phyloP scores from a whole-genome alignment of 2,113 vertebrate genomes.

The Phalacrocorax aristotelis region DNA sequence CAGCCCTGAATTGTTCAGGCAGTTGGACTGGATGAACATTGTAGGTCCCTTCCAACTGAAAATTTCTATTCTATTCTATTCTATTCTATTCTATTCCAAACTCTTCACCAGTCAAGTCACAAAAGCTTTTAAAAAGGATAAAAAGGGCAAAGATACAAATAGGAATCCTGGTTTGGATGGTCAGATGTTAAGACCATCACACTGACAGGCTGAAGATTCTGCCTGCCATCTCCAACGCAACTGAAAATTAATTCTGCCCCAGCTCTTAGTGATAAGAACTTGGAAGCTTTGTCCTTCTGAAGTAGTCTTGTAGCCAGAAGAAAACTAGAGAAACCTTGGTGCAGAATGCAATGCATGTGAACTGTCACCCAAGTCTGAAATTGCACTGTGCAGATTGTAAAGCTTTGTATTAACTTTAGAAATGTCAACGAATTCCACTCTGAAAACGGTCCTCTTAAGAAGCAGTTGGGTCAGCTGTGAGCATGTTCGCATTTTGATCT shows the following conservation, averaged over 20 bases:
- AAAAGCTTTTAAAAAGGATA: not conserved
- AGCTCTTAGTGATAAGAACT: not conserved
- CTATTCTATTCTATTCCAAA: not conserved
- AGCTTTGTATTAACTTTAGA: not conserved
- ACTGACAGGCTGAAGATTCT: not conserved
- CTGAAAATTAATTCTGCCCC: conserved; percentile 6
- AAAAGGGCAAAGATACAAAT: not conserved
- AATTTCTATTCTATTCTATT: not conserved
- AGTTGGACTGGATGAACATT: not conserved
- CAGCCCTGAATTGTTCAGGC: not conserved
- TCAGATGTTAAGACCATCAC: not conserved
- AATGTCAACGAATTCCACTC: not conserved
- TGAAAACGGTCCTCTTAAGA: not conserved
- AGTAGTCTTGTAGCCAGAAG: not conserved
- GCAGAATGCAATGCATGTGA: not conserved
- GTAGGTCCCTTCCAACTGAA: not conserved
- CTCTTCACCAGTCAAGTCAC: not conserved
- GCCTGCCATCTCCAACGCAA: not conserved
- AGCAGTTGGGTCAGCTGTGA: not conserved
- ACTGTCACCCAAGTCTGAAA: not conserved
- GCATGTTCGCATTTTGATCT: not conserved
- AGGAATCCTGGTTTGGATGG: not conserved
- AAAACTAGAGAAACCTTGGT: not conserved
- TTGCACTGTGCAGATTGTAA: not conserved
- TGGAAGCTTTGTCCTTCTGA: not conserved